Evolutionary conservation across 2,888 invertebrate species (phyloP).

Genomic region (Proisotoma minuta): DNA sequence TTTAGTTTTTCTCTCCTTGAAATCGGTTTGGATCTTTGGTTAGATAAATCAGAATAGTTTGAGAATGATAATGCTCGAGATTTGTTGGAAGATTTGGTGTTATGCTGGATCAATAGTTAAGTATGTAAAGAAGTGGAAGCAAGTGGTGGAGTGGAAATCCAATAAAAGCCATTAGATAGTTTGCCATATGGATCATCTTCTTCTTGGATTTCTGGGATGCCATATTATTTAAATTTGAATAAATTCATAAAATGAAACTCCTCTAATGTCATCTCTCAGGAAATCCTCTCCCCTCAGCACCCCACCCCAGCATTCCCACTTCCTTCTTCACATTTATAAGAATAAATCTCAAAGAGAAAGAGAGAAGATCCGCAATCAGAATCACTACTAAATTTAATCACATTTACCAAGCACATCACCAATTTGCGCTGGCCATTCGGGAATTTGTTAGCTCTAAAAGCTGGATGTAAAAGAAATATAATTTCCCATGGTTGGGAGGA

Average conservation of each 20-base stretch:
- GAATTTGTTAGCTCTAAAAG: too few species aligned
- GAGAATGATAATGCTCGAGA: too few species aligned
- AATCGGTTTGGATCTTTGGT: neutral
- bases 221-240: slow-evolving; percentile 17
- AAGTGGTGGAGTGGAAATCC: slow-evolving; percentile 9
- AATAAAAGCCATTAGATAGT: slow-evolving; percentile 15
- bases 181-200: slow-evolving; percentile 1
- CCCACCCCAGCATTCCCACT: neutral
- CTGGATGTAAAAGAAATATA: too few species aligned
- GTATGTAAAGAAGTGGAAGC: neutral
- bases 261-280: slow-evolving; percentile 1
- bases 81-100: too few species aligned
- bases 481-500: too few species aligned
- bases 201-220: neutral
- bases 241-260: slow-evolving; percentile 16
- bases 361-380: too few species aligned
- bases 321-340: neutral
- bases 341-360: neutral
- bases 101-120: slow-evolving; percentile 3
- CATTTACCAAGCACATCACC: too few species aligned
- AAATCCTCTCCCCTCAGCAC: neutral
- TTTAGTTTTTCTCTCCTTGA: neutral
- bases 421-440: too few species aligned
- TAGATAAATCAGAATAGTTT: too few species aligned
- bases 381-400: too few species aligned